Evolutionary conservation across 2,113 vertebrate species (phyloP).

Genomic region (Semicossyphus pulcher): DNA sequence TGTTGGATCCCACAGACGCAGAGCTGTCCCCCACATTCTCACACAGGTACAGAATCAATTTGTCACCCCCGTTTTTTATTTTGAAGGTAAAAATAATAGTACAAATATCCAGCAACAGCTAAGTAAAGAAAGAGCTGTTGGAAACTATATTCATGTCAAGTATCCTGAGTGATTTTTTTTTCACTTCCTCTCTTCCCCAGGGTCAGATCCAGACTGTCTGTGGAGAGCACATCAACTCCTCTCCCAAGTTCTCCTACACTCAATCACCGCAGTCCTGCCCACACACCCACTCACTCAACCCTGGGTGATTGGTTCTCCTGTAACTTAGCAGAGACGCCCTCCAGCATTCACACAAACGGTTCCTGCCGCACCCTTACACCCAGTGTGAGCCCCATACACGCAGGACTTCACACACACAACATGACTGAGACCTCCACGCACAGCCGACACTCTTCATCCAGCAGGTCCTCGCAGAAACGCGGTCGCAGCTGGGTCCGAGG

Average conservation of each 20-base stretch:
- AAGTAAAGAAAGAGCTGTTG: not conserved
- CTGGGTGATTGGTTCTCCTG: slow-evolving; percentile 51
- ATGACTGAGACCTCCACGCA: not conserved
- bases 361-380: slow-evolving; percentile 48
- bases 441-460: slow-evolving; percentile 26
- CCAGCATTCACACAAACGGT: slow-evolving; percentile 54
- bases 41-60: slow-evolving; percentile 64
- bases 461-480: slow-evolving; percentile 26
- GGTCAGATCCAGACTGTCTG: slow-evolving; percentile 66
- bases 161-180: not conserved
- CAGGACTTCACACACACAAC: not conserved
- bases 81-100: not conserved
- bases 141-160: not conserved
- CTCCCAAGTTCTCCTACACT: slow-evolving; percentile 49
- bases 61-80: not conserved
- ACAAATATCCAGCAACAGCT: not conserved
- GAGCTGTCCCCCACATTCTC: slow-evolving; percentile 74
- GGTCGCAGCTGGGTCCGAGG: slow-evolving; percentile 34
- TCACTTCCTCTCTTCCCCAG: slow-evolving; percentile 59
- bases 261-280: slow-evolving; percentile 33
- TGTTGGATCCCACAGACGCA: slow-evolving; percentile 16
- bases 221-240: slow-evolving; percentile 88
- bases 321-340: slow-evolving; percentile 53
- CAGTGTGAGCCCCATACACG: slow-evolving; percentile 26
- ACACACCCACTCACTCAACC: slow-evolving; percentile 50